Conservation (phyloP, 2,113 vertebrate genomes). For the Sciurus niger region DNA sequence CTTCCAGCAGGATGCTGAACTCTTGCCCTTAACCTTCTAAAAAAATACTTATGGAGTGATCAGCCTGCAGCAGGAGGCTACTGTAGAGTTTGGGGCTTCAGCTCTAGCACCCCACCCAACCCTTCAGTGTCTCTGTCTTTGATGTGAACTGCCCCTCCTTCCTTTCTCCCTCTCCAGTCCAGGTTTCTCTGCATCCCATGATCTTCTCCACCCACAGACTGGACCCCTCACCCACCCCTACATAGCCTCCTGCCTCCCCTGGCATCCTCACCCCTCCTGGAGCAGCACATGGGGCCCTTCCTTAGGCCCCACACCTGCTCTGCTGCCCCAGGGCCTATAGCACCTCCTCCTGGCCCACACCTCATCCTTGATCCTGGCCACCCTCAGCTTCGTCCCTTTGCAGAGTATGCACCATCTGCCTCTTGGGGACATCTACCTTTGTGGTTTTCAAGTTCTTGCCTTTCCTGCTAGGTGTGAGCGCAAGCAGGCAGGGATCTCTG, state of each 20-base stretch:
- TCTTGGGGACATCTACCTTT: too few species aligned
- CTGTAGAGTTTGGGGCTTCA: accelerated
- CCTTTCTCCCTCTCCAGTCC: accelerated
- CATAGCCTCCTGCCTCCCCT: background rate
- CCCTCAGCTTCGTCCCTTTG: background rate
- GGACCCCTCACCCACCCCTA: too few species aligned
- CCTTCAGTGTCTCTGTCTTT: background rate
- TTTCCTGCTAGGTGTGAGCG: background rate
- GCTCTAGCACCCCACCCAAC: background rate
- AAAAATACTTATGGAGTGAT: background rate
- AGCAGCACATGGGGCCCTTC: background rate
- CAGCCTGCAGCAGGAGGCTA: background rate
- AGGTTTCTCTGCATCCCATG: too few species aligned
- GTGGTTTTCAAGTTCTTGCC: background rate
- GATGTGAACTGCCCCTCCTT: too few species aligned
- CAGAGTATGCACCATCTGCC: background rate
- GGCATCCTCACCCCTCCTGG: background rate
- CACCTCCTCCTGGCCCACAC: too few species aligned
- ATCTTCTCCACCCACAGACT: background rate
- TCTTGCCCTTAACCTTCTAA: background rate
- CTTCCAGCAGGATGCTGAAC: background rate
- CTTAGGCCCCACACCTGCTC: background rate
- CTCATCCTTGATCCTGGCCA: background rate
- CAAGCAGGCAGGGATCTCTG: too few species aligned
- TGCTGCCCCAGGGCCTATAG: background rate